Conservation (phyloP, 2,113 vertebrate species). For the Thalassarche chlororhynchos region DNA sequence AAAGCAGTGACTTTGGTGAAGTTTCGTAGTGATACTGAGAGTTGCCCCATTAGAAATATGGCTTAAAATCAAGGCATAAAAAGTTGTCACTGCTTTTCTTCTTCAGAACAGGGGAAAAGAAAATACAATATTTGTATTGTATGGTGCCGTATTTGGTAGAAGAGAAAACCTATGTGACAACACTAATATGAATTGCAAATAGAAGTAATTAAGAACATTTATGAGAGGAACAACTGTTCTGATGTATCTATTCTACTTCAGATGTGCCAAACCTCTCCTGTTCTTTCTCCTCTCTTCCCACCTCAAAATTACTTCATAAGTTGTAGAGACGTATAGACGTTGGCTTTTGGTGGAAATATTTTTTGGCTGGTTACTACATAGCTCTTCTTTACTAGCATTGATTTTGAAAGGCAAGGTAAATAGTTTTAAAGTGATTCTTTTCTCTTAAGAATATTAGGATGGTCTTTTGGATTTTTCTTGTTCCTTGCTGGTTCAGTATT, state of each 20-base stretch:
- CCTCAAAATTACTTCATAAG: not conserved
- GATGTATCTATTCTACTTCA: not conserved
- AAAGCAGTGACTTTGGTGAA: not conserved
- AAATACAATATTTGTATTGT: not conserved
- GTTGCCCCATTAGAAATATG: not conserved
- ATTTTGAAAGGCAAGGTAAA: not conserved
- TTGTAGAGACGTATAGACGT: not conserved
- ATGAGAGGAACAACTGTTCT: not conserved
- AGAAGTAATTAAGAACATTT: not conserved
- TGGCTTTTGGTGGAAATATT: not conserved
- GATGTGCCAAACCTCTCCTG: not conserved
- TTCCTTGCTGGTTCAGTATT: not conserved
- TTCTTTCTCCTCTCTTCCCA: not conserved
- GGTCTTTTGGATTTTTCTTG: not conserved
- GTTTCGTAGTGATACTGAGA: not conserved
- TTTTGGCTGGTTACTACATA: not conserved
- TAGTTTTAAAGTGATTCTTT: not conserved
- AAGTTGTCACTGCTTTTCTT: not conserved
- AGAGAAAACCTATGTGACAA: not conserved
- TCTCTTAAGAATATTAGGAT: not conserved
- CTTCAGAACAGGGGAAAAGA: not conserved
- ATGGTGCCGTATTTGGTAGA: not conserved
- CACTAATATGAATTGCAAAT: not conserved
- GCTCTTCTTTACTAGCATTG: not conserved
- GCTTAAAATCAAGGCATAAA: not conserved